Evolutionary conservation across 2,888 invertebrate species (phyloP), one percentile per base, ranked within the genome.

Genomic region (Blera fallax): DNA sequence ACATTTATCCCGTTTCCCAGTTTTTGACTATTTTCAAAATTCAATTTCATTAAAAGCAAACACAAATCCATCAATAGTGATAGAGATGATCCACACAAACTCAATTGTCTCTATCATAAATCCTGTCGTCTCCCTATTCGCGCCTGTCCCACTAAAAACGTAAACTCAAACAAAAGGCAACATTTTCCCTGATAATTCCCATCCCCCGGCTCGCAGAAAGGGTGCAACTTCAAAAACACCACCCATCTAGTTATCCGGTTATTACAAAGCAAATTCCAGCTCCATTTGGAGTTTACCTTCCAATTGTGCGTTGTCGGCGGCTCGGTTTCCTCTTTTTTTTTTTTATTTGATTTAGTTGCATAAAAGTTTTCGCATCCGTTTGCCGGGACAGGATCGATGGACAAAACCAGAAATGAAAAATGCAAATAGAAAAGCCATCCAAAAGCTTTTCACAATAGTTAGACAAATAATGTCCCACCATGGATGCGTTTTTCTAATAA

Each of bases 21-120:
- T 14, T 40, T 40, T 40, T n/a, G 40, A 14, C 40, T 58, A 24
- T 76, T 67, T 76, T 58, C 14, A 27, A 67, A 76, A 58, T 54
- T 67, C 65, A 76, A 76, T 76, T 67, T 67, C 76, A 67, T 48
- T 65, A 76, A 76, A 76, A 67, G 76, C 76, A 76, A 76, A 76
- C 54, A 58, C 24, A 50, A 40, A 16, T 45, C 24, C 24, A 34
- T 58, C 27, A 8, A 27, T 48, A 65, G 5, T 11, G 3, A 10
- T 27, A 14, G 14, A 7, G 27, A 8, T 14, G n/a, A 27, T 52
- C n/a, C 52, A 7, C 40, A 27, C 40, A 24, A n/a, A 43, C 18
- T 40, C 27, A 27, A 27, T 8, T 14, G 21, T 24, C 24, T 37
- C 21, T 27, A 62, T 27, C 62, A 62, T 45, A 45, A 45, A 45